A percentile compares a stretch with the other conserved stretches of the same genome.
These are phyloP conservation scores for Lycodopsis pacificus DNA, from an alignment of 2,797 vertebrate species.

Conservation along the genomic window DNA sequence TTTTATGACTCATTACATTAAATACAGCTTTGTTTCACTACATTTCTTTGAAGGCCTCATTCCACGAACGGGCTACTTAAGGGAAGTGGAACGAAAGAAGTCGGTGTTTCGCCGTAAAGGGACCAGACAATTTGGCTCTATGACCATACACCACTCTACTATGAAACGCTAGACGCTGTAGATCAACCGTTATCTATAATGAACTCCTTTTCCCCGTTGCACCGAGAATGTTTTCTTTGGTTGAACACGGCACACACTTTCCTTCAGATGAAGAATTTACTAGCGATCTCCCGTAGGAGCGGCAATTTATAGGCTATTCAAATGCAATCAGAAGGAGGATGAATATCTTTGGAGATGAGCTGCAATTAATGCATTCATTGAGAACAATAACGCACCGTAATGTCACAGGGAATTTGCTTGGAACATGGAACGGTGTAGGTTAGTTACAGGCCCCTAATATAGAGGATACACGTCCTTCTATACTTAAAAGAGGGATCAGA, in stretches of 20 bases:
- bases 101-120: constrained; percentile 22
- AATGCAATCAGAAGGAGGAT: neutral
- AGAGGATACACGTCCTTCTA: neutral
- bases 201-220: constrained; percentile 4
- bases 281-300: neutral
- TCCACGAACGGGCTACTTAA: constrained; percentile 32
- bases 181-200: constrained; percentile 8
- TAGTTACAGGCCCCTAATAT: neutral
- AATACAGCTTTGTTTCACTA: constrained; percentile 34
- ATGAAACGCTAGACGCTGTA: constrained; percentile 2
- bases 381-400: neutral
- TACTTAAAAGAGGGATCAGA: neutral
- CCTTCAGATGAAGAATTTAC: neutral
- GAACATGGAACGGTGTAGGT: neutral
- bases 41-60: constrained; percentile 23
- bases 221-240: neutral
- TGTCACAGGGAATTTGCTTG: neutral
- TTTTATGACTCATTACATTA: constrained; percentile 36
- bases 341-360: neutral
- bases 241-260: neutral
- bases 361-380: neutral
- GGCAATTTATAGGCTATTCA: neutral
- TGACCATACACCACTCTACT: neutral
- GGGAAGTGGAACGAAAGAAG: constrained; percentile 33
- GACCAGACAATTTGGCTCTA: constrained; percentile 21